Evolutionary conservation across 2,113 vertebrate species (phyloP), one percentile per base, ranked within the genome.

Genomic region (Pyxicephalus adspersus): DNA sequence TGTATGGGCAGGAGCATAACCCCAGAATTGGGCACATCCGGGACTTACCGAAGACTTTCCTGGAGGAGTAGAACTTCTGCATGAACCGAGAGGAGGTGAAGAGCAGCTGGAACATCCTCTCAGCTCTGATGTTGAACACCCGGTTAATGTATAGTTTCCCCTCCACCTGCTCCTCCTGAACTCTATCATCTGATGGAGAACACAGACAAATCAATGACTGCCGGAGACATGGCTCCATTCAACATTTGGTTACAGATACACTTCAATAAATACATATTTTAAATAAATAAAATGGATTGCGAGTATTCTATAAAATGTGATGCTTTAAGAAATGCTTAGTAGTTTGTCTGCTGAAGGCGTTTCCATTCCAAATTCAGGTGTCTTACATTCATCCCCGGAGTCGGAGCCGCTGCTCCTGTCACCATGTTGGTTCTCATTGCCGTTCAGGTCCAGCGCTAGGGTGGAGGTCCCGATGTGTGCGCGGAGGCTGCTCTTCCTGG

Each of bases 81-180:
- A 92, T 90, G 89, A 99, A 99, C 83, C 78, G 83, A 17, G 98
- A 98, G 84, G 95, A 94, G 0, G 92, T 96, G 90, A 99, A 99
- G 74, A 99, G 95, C 83, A 98, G 86, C 83, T 96, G 95, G 85
- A 99, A 99, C 96, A 99, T 95, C 86, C 92, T 95, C 81, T 90
- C 92, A n/a, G 96, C 96, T 68, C 95, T 95, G 85, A 99, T 91
- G 87, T 90, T 93, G 84, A 97, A 99, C 83, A 98, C 92, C 63
- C 91, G 92, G 89, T 99, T 96, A 80, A 99, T 89, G 84, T 90
- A 94, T 76, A 97, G 90, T 83, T 94, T 94, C 84, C 97, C 98
- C 52, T 91, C 93, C 25, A 91, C 90, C 82, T 95, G 91, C 22
- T 92, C 85, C 57, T 88, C 86, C 52, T 87, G 86, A 18, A 88